Conservation (phyloP, 2,888 invertebrate genomes). For the Buathra laborator region DNA sequence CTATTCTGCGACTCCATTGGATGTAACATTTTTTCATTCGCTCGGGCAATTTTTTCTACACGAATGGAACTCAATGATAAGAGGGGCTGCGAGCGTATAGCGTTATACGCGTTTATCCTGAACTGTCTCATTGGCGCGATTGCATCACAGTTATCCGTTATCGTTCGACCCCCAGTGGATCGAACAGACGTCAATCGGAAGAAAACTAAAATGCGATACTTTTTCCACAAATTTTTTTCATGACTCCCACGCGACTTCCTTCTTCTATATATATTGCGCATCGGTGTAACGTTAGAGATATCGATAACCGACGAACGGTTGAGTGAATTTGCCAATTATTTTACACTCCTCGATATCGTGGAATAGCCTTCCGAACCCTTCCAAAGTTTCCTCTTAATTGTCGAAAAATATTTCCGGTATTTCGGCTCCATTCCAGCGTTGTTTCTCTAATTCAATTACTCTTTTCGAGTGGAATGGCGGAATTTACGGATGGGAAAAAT, state of each 20-base stretch:
- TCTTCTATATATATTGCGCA: no score
- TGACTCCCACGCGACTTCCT: no score
- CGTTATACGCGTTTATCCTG: no score
- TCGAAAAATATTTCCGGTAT: not conserved
- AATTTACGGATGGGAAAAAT: not conserved
- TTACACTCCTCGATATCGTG: not conserved
- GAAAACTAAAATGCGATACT: not conserved
- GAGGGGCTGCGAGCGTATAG: no score
- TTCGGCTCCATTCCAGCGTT: not conserved
- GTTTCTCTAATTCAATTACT: not conserved
- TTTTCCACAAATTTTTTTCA: no score
- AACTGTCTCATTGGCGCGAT: not conserved
- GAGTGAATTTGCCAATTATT: not conserved
- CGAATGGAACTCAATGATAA: no score
- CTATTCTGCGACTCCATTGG: no score
- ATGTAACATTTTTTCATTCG: no score
- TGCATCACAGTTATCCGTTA: constrained; percentile 57
- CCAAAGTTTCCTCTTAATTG: not conserved
- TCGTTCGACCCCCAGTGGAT: constrained; percentile 66
- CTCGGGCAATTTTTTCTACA: no score
- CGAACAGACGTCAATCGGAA: constrained; percentile 52
- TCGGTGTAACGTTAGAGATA: no score
- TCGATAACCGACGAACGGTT: no score
- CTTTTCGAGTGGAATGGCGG: not conserved
- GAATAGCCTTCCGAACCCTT: not conserved